Conservation (phyloP, 2,797 vertebrate genomes). For the Epinephelus coioides region DNA sequence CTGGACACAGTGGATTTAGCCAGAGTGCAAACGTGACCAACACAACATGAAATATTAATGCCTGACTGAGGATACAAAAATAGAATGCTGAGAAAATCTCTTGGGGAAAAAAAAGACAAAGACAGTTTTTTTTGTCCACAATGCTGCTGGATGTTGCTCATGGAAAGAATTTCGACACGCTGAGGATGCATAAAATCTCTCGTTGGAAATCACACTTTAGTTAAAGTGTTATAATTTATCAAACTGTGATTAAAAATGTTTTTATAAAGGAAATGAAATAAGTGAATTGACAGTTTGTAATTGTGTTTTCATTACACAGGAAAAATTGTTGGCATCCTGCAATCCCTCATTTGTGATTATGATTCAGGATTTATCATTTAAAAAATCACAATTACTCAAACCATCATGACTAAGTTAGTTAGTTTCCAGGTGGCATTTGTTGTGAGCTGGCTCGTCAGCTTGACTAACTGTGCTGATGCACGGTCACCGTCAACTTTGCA, state of each 20-base stretch:
- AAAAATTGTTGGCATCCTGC: neutral
- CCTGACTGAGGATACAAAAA: conserved; percentile 67
- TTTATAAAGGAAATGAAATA: neutral
- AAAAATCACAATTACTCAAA: neutral
- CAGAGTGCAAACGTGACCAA: conserved; percentile 61
- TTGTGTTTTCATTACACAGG: neutral
- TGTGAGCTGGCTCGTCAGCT: conserved; percentile 22
- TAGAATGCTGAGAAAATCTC: conserved; percentile 68
- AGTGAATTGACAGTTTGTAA: neutral
- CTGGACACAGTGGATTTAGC: conserved; percentile 61
- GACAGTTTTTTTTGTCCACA: conserved; percentile 16
- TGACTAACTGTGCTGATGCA: conserved; percentile 28
- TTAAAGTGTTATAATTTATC: neutral
- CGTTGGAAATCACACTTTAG: neutral
- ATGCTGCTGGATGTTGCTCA: conserved; percentile 22
- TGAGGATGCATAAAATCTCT: neutral
- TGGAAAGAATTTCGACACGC: neutral
- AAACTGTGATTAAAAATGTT: neutral
- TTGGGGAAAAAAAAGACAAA: conserved; percentile 46
- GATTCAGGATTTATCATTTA: conserved; percentile 1
- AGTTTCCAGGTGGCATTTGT: conserved; percentile 5
- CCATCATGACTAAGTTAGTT: neutral
- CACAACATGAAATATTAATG: conserved; percentile 79
- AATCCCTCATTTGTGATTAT: neutral
- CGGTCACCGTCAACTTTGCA: conserved; percentile 25